phyloP scores from a whole-genome alignment of 2,888 invertebrate species.

The Amblyteles armatorius region DNA sequence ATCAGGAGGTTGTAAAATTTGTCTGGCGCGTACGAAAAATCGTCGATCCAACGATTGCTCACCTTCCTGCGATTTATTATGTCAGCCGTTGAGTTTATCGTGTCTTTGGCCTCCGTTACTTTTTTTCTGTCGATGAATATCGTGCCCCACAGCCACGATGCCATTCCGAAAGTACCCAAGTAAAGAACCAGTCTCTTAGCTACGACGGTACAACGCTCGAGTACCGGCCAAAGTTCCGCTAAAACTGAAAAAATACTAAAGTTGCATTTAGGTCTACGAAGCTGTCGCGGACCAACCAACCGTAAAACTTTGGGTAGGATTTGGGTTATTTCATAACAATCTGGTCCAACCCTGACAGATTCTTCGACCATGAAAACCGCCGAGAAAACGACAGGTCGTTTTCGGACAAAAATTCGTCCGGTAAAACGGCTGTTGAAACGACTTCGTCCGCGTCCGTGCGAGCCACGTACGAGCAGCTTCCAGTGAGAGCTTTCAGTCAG shows the following conservation, averaged over 20 bases:
- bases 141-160: constrained; percentile 95
- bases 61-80: constrained; percentile 89
- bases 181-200: constrained; percentile 94
- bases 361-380: too few relatives aligned
- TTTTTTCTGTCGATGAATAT: constrained; percentile 94
- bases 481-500: too few relatives aligned
- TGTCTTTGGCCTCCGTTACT: constrained; percentile 89
- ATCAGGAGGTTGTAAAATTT: constrained; percentile 7
- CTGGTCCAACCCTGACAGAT: too few relatives aligned
- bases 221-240: constrained; percentile 93
- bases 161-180: constrained; percentile 93
- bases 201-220: constrained; percentile 92
- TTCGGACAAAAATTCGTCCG: too few relatives aligned
- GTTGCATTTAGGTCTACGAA: not conserved
- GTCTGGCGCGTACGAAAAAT: not conserved
- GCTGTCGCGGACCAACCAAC: too few relatives aligned
- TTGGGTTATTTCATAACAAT: too few relatives aligned
- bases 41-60: constrained; percentile 53
- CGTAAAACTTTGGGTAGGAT: too few relatives aligned
- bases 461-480: too few relatives aligned
- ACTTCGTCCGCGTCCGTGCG: too few relatives aligned
- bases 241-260: constrained; percentile 84
- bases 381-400: too few relatives aligned
- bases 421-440: too few relatives aligned
- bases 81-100: constrained; percentile 90